Percentiles rank a stretch among this genome's conserved stretches.
These are phyloP conservation scores for Lordiphosa collinella DNA, from an alignment of 1,140 invertebrate genomes.

Conservation along the genomic window DNA sequence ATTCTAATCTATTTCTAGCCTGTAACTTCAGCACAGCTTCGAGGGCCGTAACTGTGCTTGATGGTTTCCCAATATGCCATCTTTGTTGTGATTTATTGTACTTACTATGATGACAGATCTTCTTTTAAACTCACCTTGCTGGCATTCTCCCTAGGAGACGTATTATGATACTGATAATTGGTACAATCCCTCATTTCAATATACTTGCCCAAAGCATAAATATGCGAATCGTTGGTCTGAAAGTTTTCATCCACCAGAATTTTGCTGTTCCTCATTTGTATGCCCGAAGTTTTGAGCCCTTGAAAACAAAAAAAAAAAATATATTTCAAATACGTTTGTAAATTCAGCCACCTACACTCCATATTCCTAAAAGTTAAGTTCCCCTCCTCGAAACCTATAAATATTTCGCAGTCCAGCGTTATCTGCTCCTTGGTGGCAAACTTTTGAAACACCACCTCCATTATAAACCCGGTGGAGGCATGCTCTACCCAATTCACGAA, in stretches of 20 bases:
- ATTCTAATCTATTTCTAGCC: too few species aligned
- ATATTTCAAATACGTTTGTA: too few species aligned
- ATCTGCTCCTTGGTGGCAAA: neutral
- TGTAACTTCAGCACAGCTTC: too few species aligned
- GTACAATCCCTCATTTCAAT: slow-evolving; percentile 14
- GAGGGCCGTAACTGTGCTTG: too few species aligned
- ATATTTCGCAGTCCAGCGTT: slow-evolving; percentile 51
- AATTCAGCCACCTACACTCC: slow-evolving; percentile 35
- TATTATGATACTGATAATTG: slow-evolving; percentile 58
- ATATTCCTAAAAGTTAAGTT: slow-evolving; percentile 1
- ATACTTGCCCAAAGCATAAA: slow-evolving; percentile 53
- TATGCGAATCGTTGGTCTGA: slow-evolving; percentile 52
- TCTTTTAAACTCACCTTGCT: slow-evolving; percentile 49
- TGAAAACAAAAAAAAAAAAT: neutral
- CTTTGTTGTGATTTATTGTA: too few species aligned
- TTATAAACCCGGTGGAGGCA: slow-evolving; percentile 22
- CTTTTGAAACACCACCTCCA: slow-evolving; percentile 36
- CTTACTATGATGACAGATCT: too few species aligned
- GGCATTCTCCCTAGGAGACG: slow-evolving; percentile 31
- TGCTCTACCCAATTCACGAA: slow-evolving; percentile 30
- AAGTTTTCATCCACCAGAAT: slow-evolving; percentile 45
- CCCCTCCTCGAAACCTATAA: slow-evolving; percentile 49
- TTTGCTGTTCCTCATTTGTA: neutral
- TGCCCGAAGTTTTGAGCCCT: slow-evolving; percentile 12
- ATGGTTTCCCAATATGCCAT: too few species aligned